Conservation (phyloP, 2,113 vertebrate species). For the Acrocephalus arundinaceus region DNA sequence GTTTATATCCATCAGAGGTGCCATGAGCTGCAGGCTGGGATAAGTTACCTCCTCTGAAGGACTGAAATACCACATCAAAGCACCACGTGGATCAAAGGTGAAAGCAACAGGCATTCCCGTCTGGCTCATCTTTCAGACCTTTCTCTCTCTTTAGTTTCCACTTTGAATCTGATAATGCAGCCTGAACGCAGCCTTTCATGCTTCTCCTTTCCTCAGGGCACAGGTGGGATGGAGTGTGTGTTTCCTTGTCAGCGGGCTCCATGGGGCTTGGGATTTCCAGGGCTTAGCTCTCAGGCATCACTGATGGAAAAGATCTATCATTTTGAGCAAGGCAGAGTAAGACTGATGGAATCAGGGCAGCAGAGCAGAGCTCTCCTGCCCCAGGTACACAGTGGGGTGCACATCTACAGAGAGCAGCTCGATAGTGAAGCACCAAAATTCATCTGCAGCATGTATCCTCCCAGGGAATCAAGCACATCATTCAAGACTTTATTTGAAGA, state of each 20-base stretch:
- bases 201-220: neutral
- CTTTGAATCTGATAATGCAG: slow-evolving; percentile 21
- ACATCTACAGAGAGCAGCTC: neutral
- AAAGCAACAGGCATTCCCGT: neutral
- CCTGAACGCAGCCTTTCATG: slow-evolving; percentile 23
- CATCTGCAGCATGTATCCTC: neutral
- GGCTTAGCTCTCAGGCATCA: neutral
- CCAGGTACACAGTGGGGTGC: neutral
- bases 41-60: neutral
- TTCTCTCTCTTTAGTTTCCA: slow-evolving; percentile 10
- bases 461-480: neutral
- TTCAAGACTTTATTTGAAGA: neutral
- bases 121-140: neutral
- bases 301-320: neutral
- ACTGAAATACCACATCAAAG: slow-evolving; percentile 25
- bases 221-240: neutral
- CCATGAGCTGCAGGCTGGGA: neutral
- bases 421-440: neutral
- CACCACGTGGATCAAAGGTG: neutral
- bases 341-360: fast-evolving
- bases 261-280: neutral
- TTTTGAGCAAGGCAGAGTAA: neutral
- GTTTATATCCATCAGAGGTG: slow-evolving; percentile 4
- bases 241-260: neutral
- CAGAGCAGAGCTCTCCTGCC: neutral